Base-by-base conservation (phyloP, 2,888 invertebrate genomes). In the Caenorhabditis sulstoni region DNA sequence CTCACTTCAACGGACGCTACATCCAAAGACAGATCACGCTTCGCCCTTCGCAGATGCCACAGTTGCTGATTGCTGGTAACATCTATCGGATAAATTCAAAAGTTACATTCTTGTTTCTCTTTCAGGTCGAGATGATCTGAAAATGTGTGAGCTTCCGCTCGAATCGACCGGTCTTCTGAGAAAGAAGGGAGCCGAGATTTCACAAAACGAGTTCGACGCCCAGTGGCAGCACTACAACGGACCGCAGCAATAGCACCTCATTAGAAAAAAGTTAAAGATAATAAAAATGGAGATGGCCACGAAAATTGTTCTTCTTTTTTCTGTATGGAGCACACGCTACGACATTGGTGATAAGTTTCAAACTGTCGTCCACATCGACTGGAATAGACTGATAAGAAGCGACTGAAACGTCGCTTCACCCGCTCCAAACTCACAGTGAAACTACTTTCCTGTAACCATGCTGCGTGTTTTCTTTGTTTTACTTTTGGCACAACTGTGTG, bases 1-100 rank as follows among this genome's bases (percentile, higher is more conserved):
- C 97, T 47, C 98, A 98, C 92, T 98, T 98, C 92, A 96, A 97
- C 92, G 98, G 98, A 0, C 95, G 96, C 91, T 98, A 96, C 93
- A 96, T 98, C 55, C 96, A 96, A 8, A 92, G 98, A 1, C 98
- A 98, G 93, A 96, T 98, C 96, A 97, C 97, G 91, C 92, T 97
- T 85, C 96, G 96, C 91, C 95, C 96, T 0, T 95, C 96, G 90
- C 96, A 96, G 92, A 93, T 94, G 74, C 94, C 97, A 0, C 94
- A 96, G 85, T 92, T 98, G 64, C 92, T 98, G 83, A 93, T 95
- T 59, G 95, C 97, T 77, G 96, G 96, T 95, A 29, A 3, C 7
- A 3, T 29, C 29, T n/a, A n/a, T n/a, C n/a, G n/a, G n/a, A n/a
- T n/a, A n/a, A n/a, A n/a, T n/a, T n/a, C n/a, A n/a, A n/a, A n/a